Base-by-base conservation (phyloP, 2,888 invertebrate genomes). In the Ernsta delagoae region DNA sequence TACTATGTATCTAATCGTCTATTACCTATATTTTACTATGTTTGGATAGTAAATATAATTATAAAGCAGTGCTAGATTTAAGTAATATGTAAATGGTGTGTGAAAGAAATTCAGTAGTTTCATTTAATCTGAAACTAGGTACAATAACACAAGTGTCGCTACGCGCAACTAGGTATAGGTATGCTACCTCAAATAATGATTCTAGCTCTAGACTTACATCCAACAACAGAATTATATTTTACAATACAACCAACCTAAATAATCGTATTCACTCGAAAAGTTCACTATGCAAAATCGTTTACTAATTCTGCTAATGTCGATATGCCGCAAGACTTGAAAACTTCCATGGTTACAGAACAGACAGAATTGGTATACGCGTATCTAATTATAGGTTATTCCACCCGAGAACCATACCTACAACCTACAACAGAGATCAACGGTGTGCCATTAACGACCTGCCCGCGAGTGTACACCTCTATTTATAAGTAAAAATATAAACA, bases 351-450 rank as follows among this genome's bases (percentile, higher is more conserved):
- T 68, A 24, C 24, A 24, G 24, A 24, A 3, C 24, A 24, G 24
- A 57, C 16, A 57, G 39, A 67, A 72, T 73, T 72, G 85, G 88
- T 87, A 85, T 86, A 83, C 89, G 83, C 89, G 90, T 87, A 89
- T 92, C 91, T 92, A 91, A 91, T 91, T 91, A 91, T 92, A 92
- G 91, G 91, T 90, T 90, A 90, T 92, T 91, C 89, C 92, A 88
- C 91, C 85, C 90, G 84, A 87, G 87, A 85, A 87, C 85, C 87
- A 85, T 50, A 50, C 50, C 50, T 24, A 24, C 24, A 24, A 24
- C 24, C 24, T 83, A 87, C 86, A 87, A 86, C 88, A 86, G 88
- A 89, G 88, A 89, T 89, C 86, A 86, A 87, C 87, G 86, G 83
- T 84, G 83, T 84, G 87, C 87, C 87, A 89, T 88, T 88, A 89